Evolutionary conservation across 2,888 invertebrate species (phyloP), one percentile per base, ranked within the genome.

Genomic region (Oxycera nigricornis): DNA sequence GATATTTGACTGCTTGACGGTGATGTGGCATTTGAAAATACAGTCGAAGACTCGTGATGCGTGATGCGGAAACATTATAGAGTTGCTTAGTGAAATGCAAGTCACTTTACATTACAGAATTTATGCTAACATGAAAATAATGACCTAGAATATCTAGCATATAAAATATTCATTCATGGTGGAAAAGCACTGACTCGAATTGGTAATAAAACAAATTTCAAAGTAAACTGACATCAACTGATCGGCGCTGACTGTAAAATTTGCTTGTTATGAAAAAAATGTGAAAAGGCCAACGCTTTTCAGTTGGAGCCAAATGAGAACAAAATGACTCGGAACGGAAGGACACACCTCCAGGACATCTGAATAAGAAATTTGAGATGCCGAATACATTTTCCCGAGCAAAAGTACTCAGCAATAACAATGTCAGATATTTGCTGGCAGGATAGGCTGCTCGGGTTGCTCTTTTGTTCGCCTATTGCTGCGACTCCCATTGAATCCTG

Each of bases 291-390:
- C 70, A 70, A 52, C 70, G 70, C 31, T 70, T 70, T 70, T 52
- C 14, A 55, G 46, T 20, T 52, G 14, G 11, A 24, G 35, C 14
- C 31, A 6, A 55, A 52, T 24, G 55, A 52, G 52, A 52, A 70
- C 30, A 55, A 70, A 52, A 70, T 35, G 31, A 52, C 55, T 73
- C 31, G 73, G 65, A 74, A 74, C 75, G 75, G 75, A 76, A 76
- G 57, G 75, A 76, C 75, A 76, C 75, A 76, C 75, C 75, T 76
- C 70, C 75, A 30, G 52, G 70, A 70, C 1, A 7, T 52, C 24
- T 70, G 70, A 70, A 70, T 70, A 70, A 70, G 70, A 70, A 70
- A 70, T 70, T 70, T 70, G 70, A 70, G 70, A 70, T 30, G 70
- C 52, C 22, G 31, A 70, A 70, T 30, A 52, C 70, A 55, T 31